Base-by-base conservation (phyloP, 1,140 invertebrate genomes). In the Piezodorus guildinii region DNA sequence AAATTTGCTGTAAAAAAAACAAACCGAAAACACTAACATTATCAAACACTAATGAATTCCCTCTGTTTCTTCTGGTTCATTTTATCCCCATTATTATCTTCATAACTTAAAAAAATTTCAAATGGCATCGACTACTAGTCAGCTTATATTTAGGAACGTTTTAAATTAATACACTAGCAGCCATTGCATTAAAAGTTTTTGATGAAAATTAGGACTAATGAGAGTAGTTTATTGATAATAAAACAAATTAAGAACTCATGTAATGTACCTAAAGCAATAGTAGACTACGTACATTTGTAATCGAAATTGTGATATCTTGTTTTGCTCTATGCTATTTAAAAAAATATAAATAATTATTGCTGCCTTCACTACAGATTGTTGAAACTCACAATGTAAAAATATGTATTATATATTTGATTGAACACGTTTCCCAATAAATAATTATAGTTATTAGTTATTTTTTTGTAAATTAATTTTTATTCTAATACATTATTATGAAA, bases 341-440 rank as follows among this genome's bases (percentile, higher is more conserved):
- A 56, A 56, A 56, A 56, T 39, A 39, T 39, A 39, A 1, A 39
- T 39, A 39, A 39, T 39, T 39, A 39, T 23, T 56, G 52, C 52
- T 56, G 52, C 52, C 52, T 56, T 56, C 52, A 56, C 52, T 56
- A 56, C 17, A 23, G 14, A 56, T 56, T 56, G 52, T 56, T 27
- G 52, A 25, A 49, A 56, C 23, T 56, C 52, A 56, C 52, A 23
- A n/a, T 56, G 52, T 56, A 56, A 56, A 56, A 56, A 56, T 25
- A 56, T 56, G 52, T 56, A 56, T 56, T 56, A 56, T 56, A 56
- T 56, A 56, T 56, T 56, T 56, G 52, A 56, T 56, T 56, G 52
- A 56, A 56, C 17, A 23, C 27, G 23, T 56, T 56, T 56, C 17
- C 27, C 52, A 56, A 56, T 17, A 49, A 56, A 56, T 56, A 56